Percentiles rank a stretch among this genome's conserved stretches.
phyloP scores from a whole-genome alignment of 2,888 invertebrate genomes.

The Calameuta filiformis region DNA sequence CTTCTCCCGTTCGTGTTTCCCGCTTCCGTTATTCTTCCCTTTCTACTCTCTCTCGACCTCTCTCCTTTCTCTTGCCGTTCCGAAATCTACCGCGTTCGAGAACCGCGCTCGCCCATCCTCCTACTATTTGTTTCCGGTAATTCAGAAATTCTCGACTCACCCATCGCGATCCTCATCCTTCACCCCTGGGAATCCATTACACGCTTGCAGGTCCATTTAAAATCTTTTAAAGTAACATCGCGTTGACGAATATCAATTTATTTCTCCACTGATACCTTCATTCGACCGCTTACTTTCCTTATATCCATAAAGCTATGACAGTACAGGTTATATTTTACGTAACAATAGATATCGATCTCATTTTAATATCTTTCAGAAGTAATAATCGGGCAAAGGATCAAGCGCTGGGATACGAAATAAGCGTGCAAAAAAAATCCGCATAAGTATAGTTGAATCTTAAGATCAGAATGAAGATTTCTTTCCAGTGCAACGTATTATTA shows the following conservation, averaged over 20 bases:
- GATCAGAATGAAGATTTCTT: not conserved
- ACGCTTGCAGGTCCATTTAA: constrained; percentile 16
- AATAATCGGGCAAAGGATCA: not conserved
- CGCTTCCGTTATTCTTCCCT: not conserved
- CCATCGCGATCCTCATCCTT: constrained; percentile 14
- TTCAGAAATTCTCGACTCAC: constrained; percentile 40
- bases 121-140: constrained; percentile 50
- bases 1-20: not conserved
- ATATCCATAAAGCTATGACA: not conserved
- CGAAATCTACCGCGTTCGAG: not conserved
- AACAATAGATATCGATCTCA: not conserved
- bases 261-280: constrained; percentile 6
- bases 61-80: not conserved
- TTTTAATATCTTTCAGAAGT: not conserved
- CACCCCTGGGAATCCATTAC: constrained; percentile 10
- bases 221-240: constrained; percentile 19
- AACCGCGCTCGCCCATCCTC: constrained; percentile 12
- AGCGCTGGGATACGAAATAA: not conserved
- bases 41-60: not conserved
- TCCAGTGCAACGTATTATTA: not conserved
- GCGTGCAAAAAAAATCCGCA: not conserved
- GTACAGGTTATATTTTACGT: not conserved
- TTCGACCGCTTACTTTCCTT: not conserved
- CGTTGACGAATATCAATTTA: constrained; percentile 19
- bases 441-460: not conserved